Conservation (phyloP, 2,113 vertebrate genomes). For the Melospiza melodia region DNA sequence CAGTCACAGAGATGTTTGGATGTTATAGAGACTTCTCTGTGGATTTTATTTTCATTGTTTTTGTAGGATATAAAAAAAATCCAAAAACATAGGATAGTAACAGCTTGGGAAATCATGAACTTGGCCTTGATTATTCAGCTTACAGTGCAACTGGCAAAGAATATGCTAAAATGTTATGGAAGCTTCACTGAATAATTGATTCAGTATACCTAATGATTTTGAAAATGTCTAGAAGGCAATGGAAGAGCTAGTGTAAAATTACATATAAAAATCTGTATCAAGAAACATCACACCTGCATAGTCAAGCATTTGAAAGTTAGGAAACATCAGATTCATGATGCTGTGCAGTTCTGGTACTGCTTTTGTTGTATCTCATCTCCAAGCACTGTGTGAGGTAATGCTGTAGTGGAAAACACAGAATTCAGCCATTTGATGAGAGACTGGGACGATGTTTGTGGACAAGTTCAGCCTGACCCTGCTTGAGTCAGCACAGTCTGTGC, state of each 20-base stretch:
- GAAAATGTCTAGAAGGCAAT: background rate
- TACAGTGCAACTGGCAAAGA: background rate
- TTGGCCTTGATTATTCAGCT: background rate
- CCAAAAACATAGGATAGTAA: background rate
- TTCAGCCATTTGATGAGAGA: background rate
- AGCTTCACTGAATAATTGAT: constrained; percentile 31
- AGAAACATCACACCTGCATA: background rate
- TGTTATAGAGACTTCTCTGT: background rate
- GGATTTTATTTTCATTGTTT: background rate
- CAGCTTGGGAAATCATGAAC: background rate
- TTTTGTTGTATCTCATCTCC: background rate
- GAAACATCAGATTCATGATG: background rate
- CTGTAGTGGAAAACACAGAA: background rate
- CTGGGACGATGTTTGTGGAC: background rate
- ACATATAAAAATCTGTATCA: background rate
- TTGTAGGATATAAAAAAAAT: background rate
- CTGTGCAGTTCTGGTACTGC: background rate
- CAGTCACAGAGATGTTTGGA: background rate
- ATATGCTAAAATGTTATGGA: constrained; percentile 28
- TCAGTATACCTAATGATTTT: background rate
- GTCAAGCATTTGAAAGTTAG: background rate
- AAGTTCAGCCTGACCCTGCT: background rate
- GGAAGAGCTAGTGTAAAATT: constrained; percentile 16
- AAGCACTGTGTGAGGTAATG: background rate
- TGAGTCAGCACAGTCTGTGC: background rate